Conservation (phyloP, 2,888 invertebrate species). For the Sarcophaga rosellei region DNA sequence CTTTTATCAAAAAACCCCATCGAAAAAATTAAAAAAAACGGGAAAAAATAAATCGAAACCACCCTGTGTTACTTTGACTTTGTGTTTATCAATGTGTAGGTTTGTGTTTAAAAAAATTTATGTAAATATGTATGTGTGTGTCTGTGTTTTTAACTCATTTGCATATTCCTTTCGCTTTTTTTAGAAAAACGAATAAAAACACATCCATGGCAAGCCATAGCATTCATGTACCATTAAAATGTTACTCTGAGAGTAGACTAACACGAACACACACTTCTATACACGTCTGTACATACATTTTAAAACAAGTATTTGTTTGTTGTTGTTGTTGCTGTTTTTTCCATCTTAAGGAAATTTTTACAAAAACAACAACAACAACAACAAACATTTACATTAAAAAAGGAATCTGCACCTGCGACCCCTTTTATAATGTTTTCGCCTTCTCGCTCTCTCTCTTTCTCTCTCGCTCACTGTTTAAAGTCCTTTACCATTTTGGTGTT, state of each 20-base stretch:
- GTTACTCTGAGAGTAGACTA: constrained; percentile 12
- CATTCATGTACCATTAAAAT: constrained; percentile 40
- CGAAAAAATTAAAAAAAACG: neutral
- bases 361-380: neutral
- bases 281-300: neutral
- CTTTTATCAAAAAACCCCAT: constrained; percentile 63
- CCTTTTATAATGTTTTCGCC: constrained; percentile 38
- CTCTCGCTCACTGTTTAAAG: no score
- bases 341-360: neutral
- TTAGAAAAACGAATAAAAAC: constrained; percentile 12
- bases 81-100: constrained; percentile 44
- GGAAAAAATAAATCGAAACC: constrained; percentile 17
- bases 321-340: constrained; percentile 5
- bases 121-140: constrained; percentile 34
- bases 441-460: no score
- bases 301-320: neutral
- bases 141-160: constrained; percentile 63
- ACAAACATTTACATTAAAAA: neutral
- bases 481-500: constrained; percentile 34
- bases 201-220: constrained; percentile 20
- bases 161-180: constrained; percentile 70
- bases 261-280: neutral
- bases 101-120: no score
- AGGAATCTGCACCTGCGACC: constrained; percentile 69
- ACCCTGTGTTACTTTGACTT: constrained; percentile 56